phyloP scores from a whole-genome alignment of 2,888 invertebrate species.

The Torymus texanus region DNA sequence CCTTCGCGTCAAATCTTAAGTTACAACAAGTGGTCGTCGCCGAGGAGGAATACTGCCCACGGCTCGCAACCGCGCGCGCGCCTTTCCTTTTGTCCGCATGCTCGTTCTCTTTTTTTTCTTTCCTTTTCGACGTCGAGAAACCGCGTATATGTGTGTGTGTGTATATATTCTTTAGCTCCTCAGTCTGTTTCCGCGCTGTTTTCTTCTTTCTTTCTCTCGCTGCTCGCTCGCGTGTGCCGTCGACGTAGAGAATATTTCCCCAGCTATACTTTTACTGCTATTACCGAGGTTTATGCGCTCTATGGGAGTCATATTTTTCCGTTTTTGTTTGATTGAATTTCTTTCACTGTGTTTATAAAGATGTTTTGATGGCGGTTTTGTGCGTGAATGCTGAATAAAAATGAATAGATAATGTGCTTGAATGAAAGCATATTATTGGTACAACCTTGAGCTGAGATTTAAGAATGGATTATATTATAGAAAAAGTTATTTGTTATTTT shows the following conservation, averaged over 20 bases:
- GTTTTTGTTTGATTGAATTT: too few relatives aligned
- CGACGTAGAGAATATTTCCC: not conserved
- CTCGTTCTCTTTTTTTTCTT: constrained; percentile 43
- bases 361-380: too few relatives aligned
- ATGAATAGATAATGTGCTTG: too few relatives aligned
- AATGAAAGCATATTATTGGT: too few relatives aligned
- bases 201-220: constrained; percentile 53
- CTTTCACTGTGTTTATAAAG: too few relatives aligned
- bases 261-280: constrained; percentile 10
- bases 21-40: constrained; percentile 67
- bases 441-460: too few relatives aligned
- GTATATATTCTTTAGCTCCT: too few relatives aligned
- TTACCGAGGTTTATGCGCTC: constrained; percentile 7
- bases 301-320: not conserved
- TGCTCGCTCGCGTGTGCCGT: not conserved
- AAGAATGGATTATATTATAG: too few relatives aligned
- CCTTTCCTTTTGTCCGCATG: constrained; percentile 38
- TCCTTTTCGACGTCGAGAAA: not conserved
- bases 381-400: too few relatives aligned
- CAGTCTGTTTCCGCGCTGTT: constrained; percentile 49
- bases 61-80: constrained; percentile 9
- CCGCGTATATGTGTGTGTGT: too few relatives aligned
- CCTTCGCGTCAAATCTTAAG: constrained; percentile 67
- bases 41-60: constrained; percentile 50
- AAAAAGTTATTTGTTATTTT: too few relatives aligned